Percentiles rank a stretch among this genome's conserved stretches.
Evolutionary conservation across 2,888 invertebrate species (phyloP).

Genomic region (Sympetrum striolatum): DNA sequence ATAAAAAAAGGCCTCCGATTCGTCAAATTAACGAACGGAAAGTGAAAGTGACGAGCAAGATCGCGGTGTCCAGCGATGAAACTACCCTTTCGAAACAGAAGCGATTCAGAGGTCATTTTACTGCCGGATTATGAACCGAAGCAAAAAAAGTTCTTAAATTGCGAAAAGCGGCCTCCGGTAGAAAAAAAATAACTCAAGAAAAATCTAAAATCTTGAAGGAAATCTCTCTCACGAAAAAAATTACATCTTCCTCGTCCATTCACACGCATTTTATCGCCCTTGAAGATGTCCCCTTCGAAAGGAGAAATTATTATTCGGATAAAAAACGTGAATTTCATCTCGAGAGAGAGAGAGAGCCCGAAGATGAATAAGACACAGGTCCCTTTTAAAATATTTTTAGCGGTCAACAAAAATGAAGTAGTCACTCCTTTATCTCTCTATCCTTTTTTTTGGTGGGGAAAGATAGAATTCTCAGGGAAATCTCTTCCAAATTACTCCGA

Average conservation of each 20-base stretch:
- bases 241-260: neutral
- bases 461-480: neutral
- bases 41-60: neutral
- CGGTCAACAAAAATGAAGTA: neutral
- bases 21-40: neutral
- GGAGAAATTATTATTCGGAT: no score
- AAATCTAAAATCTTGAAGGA: neutral
- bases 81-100: neutral
- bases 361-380: no score
- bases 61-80: neutral
- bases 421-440: neutral
- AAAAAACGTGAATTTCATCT: no score
- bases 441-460: neutral
- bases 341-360: no score
- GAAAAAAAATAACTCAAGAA: neutral
- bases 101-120: neutral
- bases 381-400: no score
- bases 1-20: neutral
- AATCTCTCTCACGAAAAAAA: neutral
- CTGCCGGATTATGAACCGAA: neutral
- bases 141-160: neutral
- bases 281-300: no score
- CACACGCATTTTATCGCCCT: no score
- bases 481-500: neutral
- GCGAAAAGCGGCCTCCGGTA: no score